Evolutionary conservation across 2,113 vertebrate species (phyloP), one percentile per base, ranked within the genome.

Genomic region (Myotis davidii): DNA sequence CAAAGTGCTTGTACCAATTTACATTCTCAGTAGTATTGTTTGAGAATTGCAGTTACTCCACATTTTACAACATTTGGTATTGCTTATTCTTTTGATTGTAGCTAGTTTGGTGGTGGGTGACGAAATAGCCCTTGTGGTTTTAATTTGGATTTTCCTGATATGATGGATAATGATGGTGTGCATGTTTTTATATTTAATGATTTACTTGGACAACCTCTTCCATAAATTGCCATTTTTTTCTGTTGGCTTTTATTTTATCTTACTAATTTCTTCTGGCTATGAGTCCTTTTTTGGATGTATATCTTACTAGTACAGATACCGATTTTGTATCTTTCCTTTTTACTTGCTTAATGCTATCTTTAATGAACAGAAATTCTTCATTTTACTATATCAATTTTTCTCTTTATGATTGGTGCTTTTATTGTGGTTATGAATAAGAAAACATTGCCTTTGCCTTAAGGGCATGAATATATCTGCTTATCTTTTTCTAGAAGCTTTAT

Each of bases 151-250:
- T 78, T 96, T 95, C 25, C 12, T 67, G 9, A n/a, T 78, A 4
- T 12, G n/a, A 42, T 86, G 52, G 85, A 50, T 86, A 54, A 88
- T 61, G 12, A 52, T 21, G 29, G 7, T 79, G 23, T 93, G 20
- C 65, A 64, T 82, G 50, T 96, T 93, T 92, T 94, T 37, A 45
- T 73, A 48, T 73, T 76, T 74, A 23, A 45, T 84, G 12, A 72
- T 37, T 90, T 34, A 37, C 65, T 91, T 91, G 54, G 52, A 84
- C 72, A 91, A 78, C 29, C n/a, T 91, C 3, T 76, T 78, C 13
- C 27, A 50, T 54, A 64, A 88, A 74, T 67, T 90, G 17, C 3
- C 32, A 18, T 42, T 95, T 85, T 45, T 54, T 96, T 76, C 20
- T 76, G 1, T 70, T 78, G 64, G 14, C 21, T 81, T 78, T 45